Evolutionary conservation across 2,797 vertebrate genomes (phyloP), one percentile per base, ranked within the genome.

Genomic region (Coreius guichenoti): DNA sequence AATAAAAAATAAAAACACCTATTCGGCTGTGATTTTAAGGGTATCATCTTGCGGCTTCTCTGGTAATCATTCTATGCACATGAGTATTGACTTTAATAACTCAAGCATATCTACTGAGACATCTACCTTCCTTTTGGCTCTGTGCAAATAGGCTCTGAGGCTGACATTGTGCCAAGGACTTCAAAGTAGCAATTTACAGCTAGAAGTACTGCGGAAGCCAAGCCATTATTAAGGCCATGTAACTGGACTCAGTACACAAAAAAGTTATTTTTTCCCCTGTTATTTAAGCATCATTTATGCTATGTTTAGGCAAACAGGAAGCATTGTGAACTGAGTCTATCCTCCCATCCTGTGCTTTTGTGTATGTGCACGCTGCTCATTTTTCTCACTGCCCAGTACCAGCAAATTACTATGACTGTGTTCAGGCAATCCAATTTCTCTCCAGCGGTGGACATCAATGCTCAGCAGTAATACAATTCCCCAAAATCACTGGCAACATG

Each of bases 401-500:
- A 69, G 74, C 77, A 83, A 86, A 88, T 90, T 84, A 88, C 81
- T 73, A 47, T 67, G 61, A 83, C 82, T 83, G 74, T 67, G 68
- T 86, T 89, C 84, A 87, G 87, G 65, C 74, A 88, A 89, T 91
- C 78, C 83, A 88, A 81, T 91, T 89, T 88, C 61, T 87, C 74
- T 85, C 85, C 80, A 58, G 45, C 72, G 68, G 65, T 85, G 76
- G 43, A 70, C 31, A 86, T 80, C 31, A 29, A 49, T 70, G 49
- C 78, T 80, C 78, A 84, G 78, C 73, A 77, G 80, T 87, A 88
- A 87, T 85, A 80, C 80, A 88, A 74, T 86, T 82, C 54, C n/a
- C 23, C 45, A 36, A 87, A 76, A 87, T 80, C 73, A 74, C 83
- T 69, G 54, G 74, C 51, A 79, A 81, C 76, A 54, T 33, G 51